Base-by-base conservation (phyloP, 1,140 invertebrate genomes). In the Meloidogyne chitwoodi region DNA sequence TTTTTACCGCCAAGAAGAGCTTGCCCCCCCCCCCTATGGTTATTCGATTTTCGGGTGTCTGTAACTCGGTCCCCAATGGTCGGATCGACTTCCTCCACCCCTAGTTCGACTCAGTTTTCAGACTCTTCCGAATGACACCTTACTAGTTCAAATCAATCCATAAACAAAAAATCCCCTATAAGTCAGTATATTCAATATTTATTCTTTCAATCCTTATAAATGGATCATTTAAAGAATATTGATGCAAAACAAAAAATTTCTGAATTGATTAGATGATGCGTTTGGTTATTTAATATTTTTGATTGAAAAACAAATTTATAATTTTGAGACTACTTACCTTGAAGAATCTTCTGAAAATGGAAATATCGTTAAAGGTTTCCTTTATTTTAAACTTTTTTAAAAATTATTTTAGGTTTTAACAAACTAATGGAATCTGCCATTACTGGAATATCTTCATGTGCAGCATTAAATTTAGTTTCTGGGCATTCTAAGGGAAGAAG, bases 271-370 rank as follows among this genome's bases (percentile, higher is more conserved):
- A 78, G 73, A 34, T 64, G 65, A 26, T 64, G 77, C 22, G 22
- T 78, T n/a, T n/a, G n/a, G n/a, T n/a, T n/a, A n/a, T n/a, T n/a
- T n/a, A n/a, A n/a, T n/a, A n/a, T n/a, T n/a, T n/a, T n/a, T n/a
- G n/a, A n/a, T 99, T 74, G 96, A 99, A 90, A 89, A 94, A 77
- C 96, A 99, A 90, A 99, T 99, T 75, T 99, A 99, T 90, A 95
- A 95, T 29, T 99, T 99, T 89, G 96, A 99, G 90, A 96, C 96
- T 31, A 96, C 94, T 82, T 99, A 99, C 87, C 90, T 99, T 78
- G 96, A 99, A 90, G 96, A 99, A 83, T 98, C 96, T 3, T 94
- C 98, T 85, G 89, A 97, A 6, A 98, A 98, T 90, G 96, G 68
- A 19, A 99, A 99, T 88, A 96, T 99, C 77, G 97, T 99, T 73